phyloP scores from a whole-genome alignment of 2,797 vertebrate genomes.

The Squalus acanthias region DNA sequence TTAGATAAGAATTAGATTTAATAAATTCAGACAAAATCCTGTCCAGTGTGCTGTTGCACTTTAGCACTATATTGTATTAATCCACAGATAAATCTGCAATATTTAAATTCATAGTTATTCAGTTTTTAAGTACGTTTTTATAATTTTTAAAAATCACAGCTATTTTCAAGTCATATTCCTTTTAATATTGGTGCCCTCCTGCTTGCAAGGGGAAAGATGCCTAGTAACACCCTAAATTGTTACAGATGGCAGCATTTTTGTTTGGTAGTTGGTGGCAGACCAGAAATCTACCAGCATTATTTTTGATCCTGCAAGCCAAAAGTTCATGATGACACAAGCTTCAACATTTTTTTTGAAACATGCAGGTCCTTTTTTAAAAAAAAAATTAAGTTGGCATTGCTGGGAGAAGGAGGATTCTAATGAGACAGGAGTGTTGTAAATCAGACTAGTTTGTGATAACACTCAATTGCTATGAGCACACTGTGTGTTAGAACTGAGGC shows the following conservation, averaged over 20 bases:
- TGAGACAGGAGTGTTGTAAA: constrained; percentile 15
- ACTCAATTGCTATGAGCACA: not conserved
- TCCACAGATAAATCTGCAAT: not conserved
- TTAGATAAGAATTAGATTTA: not conserved
- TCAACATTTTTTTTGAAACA: not conserved
- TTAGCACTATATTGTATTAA: not conserved
- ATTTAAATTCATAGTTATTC: not conserved
- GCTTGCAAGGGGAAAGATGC: not conserved
- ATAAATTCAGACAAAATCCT: not conserved
- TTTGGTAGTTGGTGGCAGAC: not conserved
- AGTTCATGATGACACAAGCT: not conserved
- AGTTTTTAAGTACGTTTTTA: not conserved
- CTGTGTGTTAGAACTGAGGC: not conserved
- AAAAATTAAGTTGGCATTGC: not conserved
- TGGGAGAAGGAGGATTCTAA: not conserved
- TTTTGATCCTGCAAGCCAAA: not conserved
- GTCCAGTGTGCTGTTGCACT: not conserved
- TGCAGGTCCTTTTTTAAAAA: not conserved
- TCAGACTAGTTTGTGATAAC: not conserved
- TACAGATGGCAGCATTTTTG: not conserved
- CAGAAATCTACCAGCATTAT: not conserved
- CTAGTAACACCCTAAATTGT: not conserved
- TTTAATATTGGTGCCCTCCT: not conserved
- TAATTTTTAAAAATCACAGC: not conserved
- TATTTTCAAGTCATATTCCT: not conserved